Conservation (phyloP, 2,888 invertebrate genomes). For the Plagiodera versicolora region DNA sequence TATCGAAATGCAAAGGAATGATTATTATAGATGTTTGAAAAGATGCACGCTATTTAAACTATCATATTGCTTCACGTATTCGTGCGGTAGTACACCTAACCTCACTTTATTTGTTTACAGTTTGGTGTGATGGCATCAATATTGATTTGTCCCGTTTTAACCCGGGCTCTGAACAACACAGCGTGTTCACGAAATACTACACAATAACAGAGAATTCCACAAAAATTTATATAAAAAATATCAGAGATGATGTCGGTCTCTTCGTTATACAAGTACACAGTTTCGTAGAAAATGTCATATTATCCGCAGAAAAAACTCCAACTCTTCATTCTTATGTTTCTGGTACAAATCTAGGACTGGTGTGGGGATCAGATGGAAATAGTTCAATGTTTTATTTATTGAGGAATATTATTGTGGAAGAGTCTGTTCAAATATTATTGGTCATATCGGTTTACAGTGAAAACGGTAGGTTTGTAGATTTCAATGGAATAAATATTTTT, state of each 20-base stretch:
- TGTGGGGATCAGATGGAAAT: constrained; percentile 33
- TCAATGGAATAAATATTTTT: not conserved
- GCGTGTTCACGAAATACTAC: constrained; percentile 40
- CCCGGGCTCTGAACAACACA: constrained; percentile 20
- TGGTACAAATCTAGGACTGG: constrained; percentile 67
- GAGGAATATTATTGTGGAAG: constrained; percentile 20
- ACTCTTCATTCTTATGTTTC: constrained; percentile 50
- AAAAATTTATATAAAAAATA: constrained; percentile 51
- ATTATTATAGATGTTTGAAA: not conserved
- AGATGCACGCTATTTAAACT: no score
- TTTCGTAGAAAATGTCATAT: constrained; percentile 59
- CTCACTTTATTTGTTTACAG: constrained; percentile 19
- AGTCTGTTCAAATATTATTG: constrained; percentile 27
- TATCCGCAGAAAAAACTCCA: constrained; percentile 54
- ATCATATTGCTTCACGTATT: no score
- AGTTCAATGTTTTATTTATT: constrained; percentile 30
- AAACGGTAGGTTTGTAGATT: constrained; percentile 28
- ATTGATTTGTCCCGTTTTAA: constrained; percentile 44
- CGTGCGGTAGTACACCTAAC: constrained; percentile 16
- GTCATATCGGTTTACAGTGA: constrained; percentile 34
- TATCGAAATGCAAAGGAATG: not conserved
- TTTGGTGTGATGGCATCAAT: constrained; percentile 21
- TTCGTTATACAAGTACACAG: constrained; percentile 68
- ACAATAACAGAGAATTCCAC: constrained; percentile 37
- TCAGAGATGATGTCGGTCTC: constrained; percentile 58